Evolutionary conservation across 2,113 vertebrate species (phyloP).

Genomic region (Paramisgurnus dabryanus): DNA sequence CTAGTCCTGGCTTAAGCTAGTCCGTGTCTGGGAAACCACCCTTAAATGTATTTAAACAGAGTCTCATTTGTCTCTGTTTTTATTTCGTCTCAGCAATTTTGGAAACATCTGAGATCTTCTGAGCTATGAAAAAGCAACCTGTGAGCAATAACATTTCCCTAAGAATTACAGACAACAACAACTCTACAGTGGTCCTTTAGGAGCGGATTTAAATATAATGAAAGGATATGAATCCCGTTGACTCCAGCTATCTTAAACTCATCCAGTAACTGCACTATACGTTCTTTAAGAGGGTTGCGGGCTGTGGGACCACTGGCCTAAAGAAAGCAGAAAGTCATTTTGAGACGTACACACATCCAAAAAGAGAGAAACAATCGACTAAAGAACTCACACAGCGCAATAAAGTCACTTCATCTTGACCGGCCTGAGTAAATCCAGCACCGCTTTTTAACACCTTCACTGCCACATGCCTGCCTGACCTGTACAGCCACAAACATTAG

Average conservation of each 20-base stretch:
- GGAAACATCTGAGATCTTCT: too few species aligned
- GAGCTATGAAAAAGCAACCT: too few species aligned
- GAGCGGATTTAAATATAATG: not conserved
- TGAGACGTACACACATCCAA: not conserved
- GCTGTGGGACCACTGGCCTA: conserved; percentile 75
- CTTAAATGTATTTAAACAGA: too few species aligned
- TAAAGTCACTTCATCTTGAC: conserved; percentile 79
- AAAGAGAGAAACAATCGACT: not conserved
- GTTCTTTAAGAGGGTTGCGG: conserved; percentile 71
- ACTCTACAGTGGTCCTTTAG: too few species aligned
- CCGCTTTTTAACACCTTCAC: conserved; percentile 85
- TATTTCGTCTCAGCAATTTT: too few species aligned
- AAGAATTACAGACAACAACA: too few species aligned
- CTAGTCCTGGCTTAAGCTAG: too few species aligned
- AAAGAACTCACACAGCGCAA: conserved; percentile 76
- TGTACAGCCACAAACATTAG: conserved; percentile 49
- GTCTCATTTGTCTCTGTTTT: too few species aligned
- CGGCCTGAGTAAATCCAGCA: conserved; percentile 75
- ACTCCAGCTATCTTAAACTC: conserved; percentile 83
- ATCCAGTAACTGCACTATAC: conserved; percentile 76
- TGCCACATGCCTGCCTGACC: conserved; percentile 70
- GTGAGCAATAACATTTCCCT: too few species aligned
- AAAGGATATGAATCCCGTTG: conserved; percentile 85
- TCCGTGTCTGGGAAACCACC: too few species aligned
- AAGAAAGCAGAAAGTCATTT: conserved; percentile 20